A percentile compares a stretch with the other conserved stretches of the same genome.
phyloP scores from a whole-genome alignment of 2,888 invertebrate species.

The Orthosia incerta region DNA sequence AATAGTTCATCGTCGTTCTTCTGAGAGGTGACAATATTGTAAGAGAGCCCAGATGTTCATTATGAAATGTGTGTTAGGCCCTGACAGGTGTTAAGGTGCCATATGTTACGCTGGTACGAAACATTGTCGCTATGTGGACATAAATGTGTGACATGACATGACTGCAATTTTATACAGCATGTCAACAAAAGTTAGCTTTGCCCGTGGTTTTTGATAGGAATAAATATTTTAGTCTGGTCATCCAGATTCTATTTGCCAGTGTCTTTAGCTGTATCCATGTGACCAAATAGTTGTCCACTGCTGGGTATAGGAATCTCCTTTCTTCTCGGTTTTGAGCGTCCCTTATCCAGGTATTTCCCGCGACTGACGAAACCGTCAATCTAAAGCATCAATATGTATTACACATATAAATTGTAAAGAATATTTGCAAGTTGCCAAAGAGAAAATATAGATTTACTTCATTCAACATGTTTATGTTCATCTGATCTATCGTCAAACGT shows the following conservation, averaged over 20 bases:
- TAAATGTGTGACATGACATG: neutral
- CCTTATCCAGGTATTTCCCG: no score
- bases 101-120: neutral
- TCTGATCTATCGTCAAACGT: neutral
- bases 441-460: neutral
- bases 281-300: no score
- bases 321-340: no score
- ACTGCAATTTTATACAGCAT: neutral
- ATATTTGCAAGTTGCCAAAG: neutral
- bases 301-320: no score
- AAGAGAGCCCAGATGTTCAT: neutral
- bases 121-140: neutral
- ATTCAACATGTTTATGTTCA: neutral
- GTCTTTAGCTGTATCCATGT: neutral
- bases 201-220: neutral
- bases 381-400: neutral
- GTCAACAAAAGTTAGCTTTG: neutral
- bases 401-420: neutral
- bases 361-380: neutral
- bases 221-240: no score
- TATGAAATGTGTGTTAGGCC: constrained; percentile 11
- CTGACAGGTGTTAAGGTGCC: constrained; percentile 2
- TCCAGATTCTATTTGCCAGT: neutral
- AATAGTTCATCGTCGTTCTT: neutral
- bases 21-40: neutral